Evolutionary conservation across 2,113 vertebrate genomes (phyloP), one percentile per base, ranked within the genome.

Genomic region (Nannobrachium achirus): DNA sequence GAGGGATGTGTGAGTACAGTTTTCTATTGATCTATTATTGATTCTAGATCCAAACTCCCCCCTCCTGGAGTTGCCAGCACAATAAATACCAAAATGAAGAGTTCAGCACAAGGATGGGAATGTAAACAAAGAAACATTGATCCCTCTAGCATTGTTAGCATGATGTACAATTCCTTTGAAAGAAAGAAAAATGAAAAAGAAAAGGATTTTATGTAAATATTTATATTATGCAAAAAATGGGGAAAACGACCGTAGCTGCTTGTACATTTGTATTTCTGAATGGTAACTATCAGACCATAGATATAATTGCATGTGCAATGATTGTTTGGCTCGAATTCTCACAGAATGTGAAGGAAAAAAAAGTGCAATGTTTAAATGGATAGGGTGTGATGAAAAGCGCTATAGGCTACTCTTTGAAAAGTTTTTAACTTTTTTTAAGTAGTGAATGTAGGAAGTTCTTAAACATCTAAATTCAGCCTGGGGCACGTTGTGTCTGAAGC

Each of bases 261-360:
- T n/a, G 1, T 48, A 33, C 9, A 8, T 10, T 44, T 44, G 13
- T 59, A 25, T 69, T 16, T 15, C 57, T 25, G 38, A 46, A 44
- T 33, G 45, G 38, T 50, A 38, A 69, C 9, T 49, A 61, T n/a
- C 18, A 49, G 45, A 51, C 46, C 7, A 38, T 14, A 56, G 39
- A 62, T 62, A 61, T 60, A 61, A 6, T 33, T 71, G 81, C 76
- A 83, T 66, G 66, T 49, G 53, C 15, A 2, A 69, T n/a, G 46
- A 13, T 48, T 10, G 11, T 33, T 33, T 33, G 25, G 25, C 3
- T 33, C 25, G n/a, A n/a, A n/a, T 33, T 25, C 25, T 25, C 25
- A 25, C 25, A 4, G 25, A 33, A 33, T 33, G 3, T 33, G 25
- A 33, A 33, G n/a, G n/a, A n/a, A 3, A 33, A 33, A 33, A 33